These are phyloP conservation scores for Myrmophylax atrothorax DNA, from an alignment of 2,113 vertebrate genomes.

Conservation along the genomic window DNA sequence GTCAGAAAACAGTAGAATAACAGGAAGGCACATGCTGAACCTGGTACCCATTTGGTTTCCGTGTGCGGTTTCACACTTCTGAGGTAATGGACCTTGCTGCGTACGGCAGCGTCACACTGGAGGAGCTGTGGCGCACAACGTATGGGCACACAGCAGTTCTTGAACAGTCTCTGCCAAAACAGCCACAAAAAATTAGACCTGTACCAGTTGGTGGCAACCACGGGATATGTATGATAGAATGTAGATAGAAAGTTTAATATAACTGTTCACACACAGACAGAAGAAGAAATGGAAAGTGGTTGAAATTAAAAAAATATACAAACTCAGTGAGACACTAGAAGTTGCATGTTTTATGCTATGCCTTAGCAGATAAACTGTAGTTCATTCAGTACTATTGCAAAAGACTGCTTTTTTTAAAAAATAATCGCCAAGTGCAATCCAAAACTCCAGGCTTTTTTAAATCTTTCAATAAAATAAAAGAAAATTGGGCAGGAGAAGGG, in stretches of 20 bases:
- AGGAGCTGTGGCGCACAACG: not conserved
- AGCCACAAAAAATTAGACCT: not conserved
- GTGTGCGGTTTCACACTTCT: not conserved
- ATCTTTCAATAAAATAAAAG: not conserved
- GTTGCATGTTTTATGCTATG: not conserved
- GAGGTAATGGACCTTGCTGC: not conserved
- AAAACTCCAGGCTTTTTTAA: not conserved
- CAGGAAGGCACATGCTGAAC: constrained; percentile 41
- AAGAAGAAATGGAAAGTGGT: not conserved
- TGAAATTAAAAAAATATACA: not conserved
- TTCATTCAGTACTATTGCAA: not conserved
- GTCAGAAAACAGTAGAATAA: constrained; percentile 18
- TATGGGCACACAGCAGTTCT: rapidly evolving
- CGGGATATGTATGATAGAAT: rapidly evolving
- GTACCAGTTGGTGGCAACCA: not conserved
- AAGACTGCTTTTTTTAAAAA: not conserved
- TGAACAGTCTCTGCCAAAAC: not conserved
- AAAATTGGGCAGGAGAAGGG: not conserved
- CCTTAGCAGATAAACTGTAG: not conserved
- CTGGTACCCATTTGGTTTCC: constrained; percentile 2
- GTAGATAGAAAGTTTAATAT: not conserved
- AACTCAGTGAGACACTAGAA: not conserved
- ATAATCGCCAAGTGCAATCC: not conserved
- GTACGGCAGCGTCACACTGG: not conserved
- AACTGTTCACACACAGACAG: not conserved